Conservation (phyloP, 2,888 invertebrate species). For the Amblyteles armatorius region DNA sequence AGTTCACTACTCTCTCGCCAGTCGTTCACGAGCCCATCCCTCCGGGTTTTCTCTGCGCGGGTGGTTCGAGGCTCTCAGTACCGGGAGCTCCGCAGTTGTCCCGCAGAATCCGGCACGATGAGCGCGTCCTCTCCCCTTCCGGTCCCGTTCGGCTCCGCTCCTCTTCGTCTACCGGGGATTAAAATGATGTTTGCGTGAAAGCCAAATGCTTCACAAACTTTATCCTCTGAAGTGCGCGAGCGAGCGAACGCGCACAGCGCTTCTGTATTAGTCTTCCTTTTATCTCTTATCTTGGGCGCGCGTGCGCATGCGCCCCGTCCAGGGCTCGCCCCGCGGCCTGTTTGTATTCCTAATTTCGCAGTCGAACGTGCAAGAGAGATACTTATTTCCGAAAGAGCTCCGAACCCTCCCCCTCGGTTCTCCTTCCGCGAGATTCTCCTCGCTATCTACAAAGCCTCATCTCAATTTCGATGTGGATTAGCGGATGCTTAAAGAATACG, state of each 20-base stretch:
- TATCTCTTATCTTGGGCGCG: conserved; percentile 76
- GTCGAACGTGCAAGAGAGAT: conserved; percentile 66
- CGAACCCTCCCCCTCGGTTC: conserved; percentile 20
- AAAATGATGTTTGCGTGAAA: conserved; percentile 85
- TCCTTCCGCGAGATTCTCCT: not conserved
- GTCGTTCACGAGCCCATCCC: conserved; percentile 49
- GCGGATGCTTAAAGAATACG: not conserved
- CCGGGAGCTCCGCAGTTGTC: conserved; percentile 60
- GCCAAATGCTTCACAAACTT: conserved; percentile 84
- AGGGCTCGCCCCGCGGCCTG: conserved; percentile 59
- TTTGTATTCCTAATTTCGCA: conserved; percentile 78
- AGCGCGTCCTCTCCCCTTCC: conserved; percentile 55
- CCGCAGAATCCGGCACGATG: conserved; percentile 58
- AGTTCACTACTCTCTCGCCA: conserved; percentile 77
- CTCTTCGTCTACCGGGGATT: conserved; percentile 79
- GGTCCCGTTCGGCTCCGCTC: conserved; percentile 61
- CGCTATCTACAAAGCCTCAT: conserved; percentile 29
- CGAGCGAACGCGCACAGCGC: conserved; percentile 56
- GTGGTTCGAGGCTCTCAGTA: conserved; percentile 30
- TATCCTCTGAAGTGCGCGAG: conserved; percentile 82
- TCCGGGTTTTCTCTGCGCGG: conserved; percentile 29
- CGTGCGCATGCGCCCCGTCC: conserved; percentile 52
- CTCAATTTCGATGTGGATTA: conserved; percentile 21
- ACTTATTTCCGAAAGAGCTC: conserved; percentile 58
- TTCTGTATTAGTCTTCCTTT: conserved; percentile 82